Base-by-base conservation (phyloP, 2,888 invertebrate species). In the Parnassius smintheus region DNA sequence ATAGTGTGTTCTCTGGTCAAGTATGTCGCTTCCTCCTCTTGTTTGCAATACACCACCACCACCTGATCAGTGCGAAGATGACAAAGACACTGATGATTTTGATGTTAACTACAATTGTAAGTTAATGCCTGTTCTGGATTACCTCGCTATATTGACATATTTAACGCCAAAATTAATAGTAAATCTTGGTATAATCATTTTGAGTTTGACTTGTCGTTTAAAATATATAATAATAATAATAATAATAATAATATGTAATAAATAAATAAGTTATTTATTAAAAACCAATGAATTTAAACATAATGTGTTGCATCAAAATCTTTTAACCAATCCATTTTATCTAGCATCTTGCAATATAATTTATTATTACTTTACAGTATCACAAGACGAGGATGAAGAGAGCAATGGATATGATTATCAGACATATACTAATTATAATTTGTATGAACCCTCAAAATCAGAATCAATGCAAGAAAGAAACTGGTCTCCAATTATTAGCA, bases 31-130 rank as follows among this genome's bases (percentile, higher is more conserved):
- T 80, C 94, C 94, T 81, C 94, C 94, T 67, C 88, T 94, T 72
- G 93, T 94, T 73, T 94, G 94, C 73, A 93, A 93, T 65, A 94
- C 94, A 73, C 94, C 94, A 74, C 94, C 94, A 67, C 94, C 94
- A 65, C 91, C 94, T 65, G 94, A 94, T 70, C 93, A 93, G 75
- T 93, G 93, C 67, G 94, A 94, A 62, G 93, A 93, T 66, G 94
- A 94, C 65, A 94, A 94, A 77, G 94, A 94, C 64, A 80, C 78
- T 61, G 90, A 87, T 69, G 91, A 92, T 68, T 91, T 87, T 71
- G 90, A 88, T 75, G 73, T 90, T 67, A 78, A 83, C 56, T 92
- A 92, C 70, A 86, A 81, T 74, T 77, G 92, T 92, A 75, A 86
- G 91, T 85, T 46, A 35, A 35, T 4, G 35, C 35, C 4, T 35